Evolutionary conservation across 2,113 vertebrate genomes (phyloP).

Genomic region (Eonycteris spelaea): DNA sequence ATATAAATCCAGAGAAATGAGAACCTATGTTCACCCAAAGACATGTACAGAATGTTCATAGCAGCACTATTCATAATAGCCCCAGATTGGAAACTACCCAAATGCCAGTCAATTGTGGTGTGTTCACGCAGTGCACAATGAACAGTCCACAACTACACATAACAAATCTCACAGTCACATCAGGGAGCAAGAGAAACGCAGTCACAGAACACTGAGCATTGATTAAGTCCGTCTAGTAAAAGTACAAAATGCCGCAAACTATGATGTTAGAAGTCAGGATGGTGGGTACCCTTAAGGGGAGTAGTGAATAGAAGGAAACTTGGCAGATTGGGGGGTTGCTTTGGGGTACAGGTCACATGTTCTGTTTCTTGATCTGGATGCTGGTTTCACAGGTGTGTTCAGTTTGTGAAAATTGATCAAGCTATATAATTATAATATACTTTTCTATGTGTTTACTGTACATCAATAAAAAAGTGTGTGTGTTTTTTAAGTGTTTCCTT

Average conservation of each 20-base stretch:
- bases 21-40: neutral
- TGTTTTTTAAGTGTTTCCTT: neutral
- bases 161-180: neutral
- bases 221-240: neutral
- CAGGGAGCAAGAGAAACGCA: neutral
- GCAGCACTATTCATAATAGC: neutral
- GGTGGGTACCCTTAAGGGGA: neutral
- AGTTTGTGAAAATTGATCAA: neutral
- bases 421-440: neutral
- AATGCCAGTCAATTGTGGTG: neutral
- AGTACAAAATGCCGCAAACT: neutral
- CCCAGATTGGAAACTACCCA: constrained; percentile 4
- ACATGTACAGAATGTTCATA: constrained; percentile 13
- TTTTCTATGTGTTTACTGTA: neutral
- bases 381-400: neutral
- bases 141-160: neutral
- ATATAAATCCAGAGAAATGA: constrained; percentile 25
- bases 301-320: neutral
- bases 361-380: neutral
- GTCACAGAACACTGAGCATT: neutral
- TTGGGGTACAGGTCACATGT: neutral
- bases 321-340: neutral
- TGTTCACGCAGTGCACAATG: neutral
- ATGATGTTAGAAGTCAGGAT: neutral
- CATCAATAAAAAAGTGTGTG: neutral